These are phyloP conservation scores for Steatocranus sp. DNA, from an alignment of 2,797 vertebrate genomes.

Conservation along the genomic window DNA sequence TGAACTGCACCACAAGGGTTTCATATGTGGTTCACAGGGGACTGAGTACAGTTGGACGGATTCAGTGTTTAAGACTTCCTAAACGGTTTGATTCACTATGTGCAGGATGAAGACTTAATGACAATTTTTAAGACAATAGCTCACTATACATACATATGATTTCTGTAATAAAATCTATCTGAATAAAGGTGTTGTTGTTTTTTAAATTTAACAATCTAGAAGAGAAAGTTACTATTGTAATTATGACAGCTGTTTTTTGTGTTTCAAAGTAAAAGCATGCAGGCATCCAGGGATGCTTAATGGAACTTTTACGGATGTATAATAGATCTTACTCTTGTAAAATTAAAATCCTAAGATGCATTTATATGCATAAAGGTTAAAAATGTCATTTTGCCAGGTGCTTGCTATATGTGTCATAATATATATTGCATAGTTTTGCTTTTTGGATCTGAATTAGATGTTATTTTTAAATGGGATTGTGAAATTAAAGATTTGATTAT, in stretches of 20 bases:
- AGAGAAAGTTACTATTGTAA: background rate
- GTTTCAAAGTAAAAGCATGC: background rate
- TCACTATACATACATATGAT: background rate
- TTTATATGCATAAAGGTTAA: background rate
- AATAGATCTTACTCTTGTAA: background rate
- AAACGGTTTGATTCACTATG: background rate
- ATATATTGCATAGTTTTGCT: background rate
- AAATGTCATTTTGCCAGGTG: background rate
- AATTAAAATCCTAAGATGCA: background rate
- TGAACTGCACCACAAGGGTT: slow-evolving; percentile 60
- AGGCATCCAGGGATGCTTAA: background rate
- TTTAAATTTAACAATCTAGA: background rate
- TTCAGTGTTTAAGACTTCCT: background rate
- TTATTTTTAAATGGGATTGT: background rate
- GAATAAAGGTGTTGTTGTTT: background rate
- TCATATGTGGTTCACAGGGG: slow-evolving; percentile 47
- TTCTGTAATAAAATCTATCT: background rate
- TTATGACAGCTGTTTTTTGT: background rate
- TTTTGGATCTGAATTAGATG: background rate
- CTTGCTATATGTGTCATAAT: background rate
- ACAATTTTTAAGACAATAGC: background rate
- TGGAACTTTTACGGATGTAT: background rate
- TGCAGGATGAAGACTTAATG: background rate
- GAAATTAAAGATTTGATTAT: background rate
- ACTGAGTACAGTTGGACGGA: slow-evolving; percentile 18